Conservation (phyloP, 2,113 vertebrate genomes). For the Panthera tigris region DNA sequence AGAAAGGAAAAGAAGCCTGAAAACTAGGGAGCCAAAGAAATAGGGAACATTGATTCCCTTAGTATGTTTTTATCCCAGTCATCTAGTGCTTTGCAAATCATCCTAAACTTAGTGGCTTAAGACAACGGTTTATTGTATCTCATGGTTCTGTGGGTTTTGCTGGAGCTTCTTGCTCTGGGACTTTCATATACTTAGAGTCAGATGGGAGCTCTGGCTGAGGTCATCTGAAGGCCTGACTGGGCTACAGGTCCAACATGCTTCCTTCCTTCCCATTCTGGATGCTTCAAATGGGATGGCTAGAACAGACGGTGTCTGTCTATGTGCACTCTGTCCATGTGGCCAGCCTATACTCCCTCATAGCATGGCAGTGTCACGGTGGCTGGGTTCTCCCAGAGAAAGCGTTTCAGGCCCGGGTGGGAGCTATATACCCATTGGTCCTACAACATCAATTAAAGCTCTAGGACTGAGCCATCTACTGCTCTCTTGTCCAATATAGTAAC, state of each 20-base stretch:
- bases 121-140: not conserved
- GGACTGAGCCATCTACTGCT: not conserved
- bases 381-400: not conserved
- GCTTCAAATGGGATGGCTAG: not conserved
- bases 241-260: not conserved
- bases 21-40: not conserved
- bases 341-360: not conserved
- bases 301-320: not conserved
- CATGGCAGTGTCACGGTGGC: not conserved
- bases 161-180: not conserved
- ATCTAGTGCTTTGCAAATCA: not conserved
- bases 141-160: not conserved
- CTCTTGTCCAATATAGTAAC: not conserved
- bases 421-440: not conserved
- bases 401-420: not conserved
- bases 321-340: not conserved
- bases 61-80: not conserved
- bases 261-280: conserved; percentile 9
- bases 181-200: not conserved
- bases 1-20: not conserved
- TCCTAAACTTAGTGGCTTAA: not conserved
- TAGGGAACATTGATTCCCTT: not conserved
- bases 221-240: not conserved
- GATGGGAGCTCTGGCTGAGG: not conserved
- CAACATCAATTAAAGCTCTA: not conserved